Evolutionary conservation across 1,140 invertebrate genomes (phyloP).

Genomic region (Lanistes nyassanus): DNA sequence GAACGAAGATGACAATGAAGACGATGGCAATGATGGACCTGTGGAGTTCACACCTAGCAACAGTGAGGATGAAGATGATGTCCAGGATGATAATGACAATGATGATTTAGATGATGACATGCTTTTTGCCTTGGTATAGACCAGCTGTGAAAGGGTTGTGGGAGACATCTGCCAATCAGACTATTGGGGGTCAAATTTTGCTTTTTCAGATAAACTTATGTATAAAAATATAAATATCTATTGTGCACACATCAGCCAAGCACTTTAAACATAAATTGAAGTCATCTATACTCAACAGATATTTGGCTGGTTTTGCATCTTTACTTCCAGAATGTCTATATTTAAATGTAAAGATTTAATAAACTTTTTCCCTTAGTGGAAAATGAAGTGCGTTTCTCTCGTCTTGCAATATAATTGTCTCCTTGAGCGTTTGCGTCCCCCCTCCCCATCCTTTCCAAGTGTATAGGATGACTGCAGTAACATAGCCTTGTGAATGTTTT

Average conservation of each 20-base stretch:
- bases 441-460: too few relatives aligned
- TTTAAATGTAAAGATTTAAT: too few relatives aligned
- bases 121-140: conserved; percentile 15
- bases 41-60: conserved; percentile 44
- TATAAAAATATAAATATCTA: background rate
- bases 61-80: conserved; percentile 29
- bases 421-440: too few relatives aligned
- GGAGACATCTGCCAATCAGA: background rate
- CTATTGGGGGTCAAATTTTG: background rate
- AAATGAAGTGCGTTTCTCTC: too few relatives aligned
- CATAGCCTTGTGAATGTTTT: too few relatives aligned
- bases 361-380: too few relatives aligned
- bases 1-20: conserved; percentile 66
- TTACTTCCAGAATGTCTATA: too few relatives aligned
- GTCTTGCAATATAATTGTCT: too few relatives aligned
- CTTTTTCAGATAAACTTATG: background rate
- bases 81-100: conserved; percentile 14
- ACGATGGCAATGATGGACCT: conserved; percentile 68
- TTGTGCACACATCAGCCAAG: background rate
- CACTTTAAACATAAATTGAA: background rate
- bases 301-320: too few relatives aligned
- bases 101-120: conserved; percentile 23
- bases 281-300: background rate
- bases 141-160: background rate
- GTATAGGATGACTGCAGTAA: too few relatives aligned